These are phyloP conservation scores for Eueremaeus valkanovi DNA, from an alignment of 2,888 invertebrate species.

Conservation along the genomic window DNA sequence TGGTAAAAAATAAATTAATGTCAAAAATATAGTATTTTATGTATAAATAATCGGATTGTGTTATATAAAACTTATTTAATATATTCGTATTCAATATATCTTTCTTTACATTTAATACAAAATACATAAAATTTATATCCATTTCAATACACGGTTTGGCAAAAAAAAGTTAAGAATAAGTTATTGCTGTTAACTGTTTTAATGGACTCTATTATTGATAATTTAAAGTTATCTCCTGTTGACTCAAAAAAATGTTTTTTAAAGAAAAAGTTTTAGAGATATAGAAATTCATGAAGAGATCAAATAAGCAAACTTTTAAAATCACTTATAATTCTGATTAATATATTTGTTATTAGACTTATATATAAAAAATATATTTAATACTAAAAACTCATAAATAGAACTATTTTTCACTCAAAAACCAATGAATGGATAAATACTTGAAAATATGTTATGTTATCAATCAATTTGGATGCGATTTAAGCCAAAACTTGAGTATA, in stretches of 20 bases:
- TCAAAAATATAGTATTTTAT: background rate
- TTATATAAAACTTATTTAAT: too few species aligned
- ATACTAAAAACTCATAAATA: background rate
- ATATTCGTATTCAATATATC: too few species aligned
- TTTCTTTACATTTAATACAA: too few species aligned
- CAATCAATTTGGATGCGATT: background rate
- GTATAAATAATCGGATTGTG: too few species aligned
- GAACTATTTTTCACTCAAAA: background rate
- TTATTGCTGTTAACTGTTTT: background rate
- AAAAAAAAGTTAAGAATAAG: too few species aligned
- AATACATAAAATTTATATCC: too few species aligned
- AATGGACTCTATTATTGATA: slow-evolving; percentile 11
- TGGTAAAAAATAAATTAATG: background rate
- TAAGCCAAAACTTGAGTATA: background rate
- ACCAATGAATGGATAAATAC: background rate
- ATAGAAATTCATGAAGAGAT: too few species aligned
- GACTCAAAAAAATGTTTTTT: background rate
- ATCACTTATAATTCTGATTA: slow-evolving; percentile 18
- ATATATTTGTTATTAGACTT: slow-evolving; percentile 18
- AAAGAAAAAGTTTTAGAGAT: background rate
- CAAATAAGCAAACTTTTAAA: too few species aligned
- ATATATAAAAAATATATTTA: background rate
- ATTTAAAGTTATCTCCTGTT: background rate
- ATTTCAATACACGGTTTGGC: too few species aligned
- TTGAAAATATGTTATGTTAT: background rate